phyloP scores from a whole-genome alignment of 2,113 vertebrate genomes.

The Castor canadensis region DNA sequence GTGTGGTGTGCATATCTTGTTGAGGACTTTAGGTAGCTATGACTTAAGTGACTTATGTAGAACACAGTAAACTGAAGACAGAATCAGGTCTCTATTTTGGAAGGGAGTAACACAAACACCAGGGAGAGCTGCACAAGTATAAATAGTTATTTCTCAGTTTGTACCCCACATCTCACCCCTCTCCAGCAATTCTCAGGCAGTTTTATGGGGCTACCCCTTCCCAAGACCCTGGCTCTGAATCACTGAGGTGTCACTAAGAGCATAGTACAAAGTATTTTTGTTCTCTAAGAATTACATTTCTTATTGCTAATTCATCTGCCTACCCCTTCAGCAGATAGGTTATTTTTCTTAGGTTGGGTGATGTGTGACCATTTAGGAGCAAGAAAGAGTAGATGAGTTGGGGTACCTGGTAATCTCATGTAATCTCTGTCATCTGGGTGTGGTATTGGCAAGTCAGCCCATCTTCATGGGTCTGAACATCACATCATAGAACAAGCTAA shows the following conservation, averaged over 20 bases:
- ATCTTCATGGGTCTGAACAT: background rate
- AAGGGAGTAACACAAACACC: background rate
- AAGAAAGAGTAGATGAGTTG: background rate
- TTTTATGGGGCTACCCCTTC: background rate
- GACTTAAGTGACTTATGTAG: too few species aligned
- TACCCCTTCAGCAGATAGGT: background rate
- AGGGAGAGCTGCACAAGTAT: background rate
- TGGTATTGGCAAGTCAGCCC: background rate
- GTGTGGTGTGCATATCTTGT: background rate
- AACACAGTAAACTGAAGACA: background rate
- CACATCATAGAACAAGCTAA: background rate
- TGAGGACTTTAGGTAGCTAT: background rate
- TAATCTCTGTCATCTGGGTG: background rate
- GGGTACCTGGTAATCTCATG: background rate
- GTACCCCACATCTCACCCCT: too few species aligned
- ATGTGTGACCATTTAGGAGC: background rate
- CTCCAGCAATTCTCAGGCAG: background rate
- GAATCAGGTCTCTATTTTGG: background rate
- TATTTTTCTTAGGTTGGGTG: background rate
- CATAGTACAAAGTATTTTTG: background rate
- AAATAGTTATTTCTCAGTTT: background rate
- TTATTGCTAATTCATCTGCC: background rate
- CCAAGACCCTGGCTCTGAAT: background rate
- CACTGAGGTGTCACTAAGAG: background rate
- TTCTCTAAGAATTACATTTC: background rate